Evolutionary conservation across 2,888 invertebrate species (phyloP), one percentile per base, ranked within the genome.

Genomic region (Eupithecia abbreviata): DNA sequence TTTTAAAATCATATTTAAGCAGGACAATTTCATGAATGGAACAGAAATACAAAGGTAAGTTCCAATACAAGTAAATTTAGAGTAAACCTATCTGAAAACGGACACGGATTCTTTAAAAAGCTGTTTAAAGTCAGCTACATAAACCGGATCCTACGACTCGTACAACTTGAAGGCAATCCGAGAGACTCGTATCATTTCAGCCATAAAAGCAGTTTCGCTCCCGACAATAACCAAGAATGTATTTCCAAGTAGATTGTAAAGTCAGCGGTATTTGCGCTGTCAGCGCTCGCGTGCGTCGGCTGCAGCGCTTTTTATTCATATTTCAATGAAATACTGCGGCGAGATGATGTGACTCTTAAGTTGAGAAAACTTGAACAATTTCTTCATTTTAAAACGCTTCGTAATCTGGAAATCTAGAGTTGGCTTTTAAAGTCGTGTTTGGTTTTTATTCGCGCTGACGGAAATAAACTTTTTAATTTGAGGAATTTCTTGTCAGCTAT

Each of bases 191-290:
- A 66, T 72, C 47, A 72, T 67, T 71, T 49, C 69, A n/a, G 47
- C 66, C 66, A 72, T 74, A 74, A 74, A 74, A 66, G 55, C 43
- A 65, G 69, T 72, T 75, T 70, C 74, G 30, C 58, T 74, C 73
- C 47, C 58, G 71, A 68, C 71, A 73, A 80, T 77, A 78, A 58
- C 65, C 72, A 41, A 71, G 76, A 74, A 74, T 72, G 79, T 75
- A 69, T 77, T 81, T 78, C 78, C 73, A 73, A 76, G 73, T 71
- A 73, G 80, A 83, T 80, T 85, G 86, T 84, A 80, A 83, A 86
- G 84, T 85, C 84, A 81, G 80, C 83, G 77, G 79, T 75, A 78
- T 80, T 79, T 75, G 75, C 74, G 80, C 81, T 83, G 82, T 80
- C 79, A 77, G 82, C 82, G 79, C 77, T 79, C 77, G 79, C 79